Conservation (phyloP, 2,888 invertebrate genomes). For the Cerceris ruficornis region DNA sequence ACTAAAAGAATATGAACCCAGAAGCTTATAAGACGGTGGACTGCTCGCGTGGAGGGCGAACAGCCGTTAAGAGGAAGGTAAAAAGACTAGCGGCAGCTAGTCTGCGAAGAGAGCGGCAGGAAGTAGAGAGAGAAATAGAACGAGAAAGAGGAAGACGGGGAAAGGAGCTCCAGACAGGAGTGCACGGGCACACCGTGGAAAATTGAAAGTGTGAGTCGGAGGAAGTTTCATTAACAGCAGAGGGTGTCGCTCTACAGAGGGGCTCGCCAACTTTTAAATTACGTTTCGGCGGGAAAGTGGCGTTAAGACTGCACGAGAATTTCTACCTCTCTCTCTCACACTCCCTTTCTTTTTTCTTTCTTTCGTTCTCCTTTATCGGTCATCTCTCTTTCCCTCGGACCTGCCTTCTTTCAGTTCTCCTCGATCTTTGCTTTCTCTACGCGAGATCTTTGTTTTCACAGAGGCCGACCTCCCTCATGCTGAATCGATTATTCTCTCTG, state of each 20-base stretch:
- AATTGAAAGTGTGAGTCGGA: constrained; percentile 77
- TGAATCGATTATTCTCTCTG: constrained; percentile 30
- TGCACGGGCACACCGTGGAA: constrained; percentile 60
- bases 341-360: not conserved
- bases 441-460: constrained; percentile 1
- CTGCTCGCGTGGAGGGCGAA: constrained; percentile 33
- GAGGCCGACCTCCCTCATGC: not conserved
- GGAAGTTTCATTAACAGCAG: constrained; percentile 78
- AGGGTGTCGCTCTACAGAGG: constrained; percentile 67
- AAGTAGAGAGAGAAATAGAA: constrained; percentile 19
- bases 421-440: not conserved
- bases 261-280: constrained; percentile 79
- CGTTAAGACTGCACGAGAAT: constrained; percentile 61
- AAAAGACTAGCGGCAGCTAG: constrained; percentile 27
- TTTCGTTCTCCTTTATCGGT: not conserved
- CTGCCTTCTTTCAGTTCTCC: not conserved
- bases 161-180: constrained; percentile 5
- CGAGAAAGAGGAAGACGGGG: constrained; percentile 17
- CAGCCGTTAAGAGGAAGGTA: constrained; percentile 48
- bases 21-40: constrained; percentile 47
- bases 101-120: constrained; percentile 3
- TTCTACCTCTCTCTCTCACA: constrained; percentile 10
- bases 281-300: constrained; percentile 75
- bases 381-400: not conserved
- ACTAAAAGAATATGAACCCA: constrained; percentile 55